Evolutionary conservation across 2,113 vertebrate species (phyloP), one percentile per base, ranked within the genome.

Genomic region (Hippocampus comes): DNA sequence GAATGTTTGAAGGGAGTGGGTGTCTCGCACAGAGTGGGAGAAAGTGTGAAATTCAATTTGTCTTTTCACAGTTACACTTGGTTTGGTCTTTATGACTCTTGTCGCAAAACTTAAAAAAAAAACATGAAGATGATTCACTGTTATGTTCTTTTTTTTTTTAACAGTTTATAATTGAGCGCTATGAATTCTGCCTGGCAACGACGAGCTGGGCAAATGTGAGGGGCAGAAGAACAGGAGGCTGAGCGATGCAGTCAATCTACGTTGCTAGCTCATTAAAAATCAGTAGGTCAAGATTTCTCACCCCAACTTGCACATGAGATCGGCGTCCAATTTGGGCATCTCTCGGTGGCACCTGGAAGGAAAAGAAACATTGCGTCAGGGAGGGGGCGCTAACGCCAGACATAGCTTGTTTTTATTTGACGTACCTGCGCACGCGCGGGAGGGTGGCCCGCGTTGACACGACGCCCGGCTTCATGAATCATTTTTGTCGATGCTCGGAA

Each of bases 41-140:
- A 64, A 64, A n/a, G 63, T 64, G 63, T 43, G 20, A 20, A 63
- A 30, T 21, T 63, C 5, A 2, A 21, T 64, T 64, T 23, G 17
- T 64, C 14, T 42, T 18, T 42, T 64, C 38, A 38, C 61, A 42
- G 20, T 43, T 42, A 64, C 63, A 23, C 63, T 64, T 64, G 0
- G 38, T 63, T 63, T 63, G 61, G 61, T 30, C 30, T 63, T 63
- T 63, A 41, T 63, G 20, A 42, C 59, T 20, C n/a, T 46, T 25
- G 53, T n/a, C 9, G n/a, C 56, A n/a, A 57, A 27, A 57, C 56
- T 55, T 55, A 3, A 23, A 56, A 51, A 51, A 53, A 53, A 53
- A 0, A 53, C 7, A 53, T 9, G 27, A 30, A 18, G 20, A 38
- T 41, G 34, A 63, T 41, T 41, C 61, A 41, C 8, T 42, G 34